Evolutionary conservation across 2,888 invertebrate genomes (phyloP), one percentile per base, ranked within the genome.

Genomic region (Aleiodes testaceus): DNA sequence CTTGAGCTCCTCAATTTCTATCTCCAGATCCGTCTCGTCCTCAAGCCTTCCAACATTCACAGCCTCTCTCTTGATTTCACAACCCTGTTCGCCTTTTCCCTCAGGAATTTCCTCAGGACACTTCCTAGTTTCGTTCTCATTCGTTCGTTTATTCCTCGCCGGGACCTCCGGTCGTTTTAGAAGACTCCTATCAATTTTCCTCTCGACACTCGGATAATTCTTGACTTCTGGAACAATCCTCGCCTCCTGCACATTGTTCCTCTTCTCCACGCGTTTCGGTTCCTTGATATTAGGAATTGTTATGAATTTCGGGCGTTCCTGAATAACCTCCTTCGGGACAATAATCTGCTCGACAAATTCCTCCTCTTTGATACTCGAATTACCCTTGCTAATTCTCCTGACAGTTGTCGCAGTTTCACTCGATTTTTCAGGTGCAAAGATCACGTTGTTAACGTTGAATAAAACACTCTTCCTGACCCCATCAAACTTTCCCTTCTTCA

Each of bases 401-500:
- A 74, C 73, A 9, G 53, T 55, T 6, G 70, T 11, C 0, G 78
- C 70, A 26, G 76, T 42, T 2, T 79, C 79, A 14, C 70, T 66
- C 3, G 84, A 82, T 50, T 87, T 87, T 67, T 87, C 86, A 0
- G 87, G 87, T 0, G 86, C 86, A 50, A 87, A 84, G 61, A 87
- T 87, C 1, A 87, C 80, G 69, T 87, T 87, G 69, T 87, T 85
- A 1, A 87, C 84, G 47, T 85, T 87, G 72, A 87, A 87, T 2
- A 86, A 77, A 0, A 87, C 87, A 66, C 78, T 85, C 74, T 87
- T 87, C 14, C 82, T 75, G 16, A 81, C 81, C 5, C 75, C 69
- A 3, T 82, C 82, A 7, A 73, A 22, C 22, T 81, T 83, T 0
- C 81, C 81, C 9, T 82, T 76, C 73, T 84, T 86, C 52, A 84